phyloP scores from a whole-genome alignment of 2,113 vertebrate species.

The Anoura caudifer region DNA sequence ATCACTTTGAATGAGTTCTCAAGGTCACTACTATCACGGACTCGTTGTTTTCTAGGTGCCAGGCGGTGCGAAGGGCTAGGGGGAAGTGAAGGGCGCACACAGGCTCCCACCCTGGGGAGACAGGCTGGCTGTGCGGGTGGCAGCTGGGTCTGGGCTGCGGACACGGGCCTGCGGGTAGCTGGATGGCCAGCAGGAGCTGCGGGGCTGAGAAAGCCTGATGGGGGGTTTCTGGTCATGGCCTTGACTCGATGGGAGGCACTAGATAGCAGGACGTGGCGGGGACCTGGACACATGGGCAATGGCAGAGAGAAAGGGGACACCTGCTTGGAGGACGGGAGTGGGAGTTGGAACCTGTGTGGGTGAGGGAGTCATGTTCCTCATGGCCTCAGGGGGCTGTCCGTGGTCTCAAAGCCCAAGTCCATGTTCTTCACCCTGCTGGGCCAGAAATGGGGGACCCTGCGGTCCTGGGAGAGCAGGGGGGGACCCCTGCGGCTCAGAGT shows the following conservation, averaged over 20 bases:
- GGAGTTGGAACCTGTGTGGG: background rate
- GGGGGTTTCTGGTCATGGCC: background rate
- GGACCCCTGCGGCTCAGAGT: background rate
- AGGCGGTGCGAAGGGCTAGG: background rate
- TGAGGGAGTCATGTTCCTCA: background rate
- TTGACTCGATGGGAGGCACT: too few relatives aligned
- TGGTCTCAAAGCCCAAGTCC: background rate
- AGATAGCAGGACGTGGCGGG: background rate
- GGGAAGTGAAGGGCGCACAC: background rate
- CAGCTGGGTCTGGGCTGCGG: background rate
- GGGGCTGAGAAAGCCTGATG: background rate
- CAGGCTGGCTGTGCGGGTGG: accelerated
- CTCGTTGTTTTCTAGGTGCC: slow-evolving; percentile 55
- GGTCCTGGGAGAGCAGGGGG: background rate
- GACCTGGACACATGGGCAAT: background rate
- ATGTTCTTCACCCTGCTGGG: background rate
- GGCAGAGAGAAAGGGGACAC: background rate
- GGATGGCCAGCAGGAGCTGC: accelerated
- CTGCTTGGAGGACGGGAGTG: background rate
- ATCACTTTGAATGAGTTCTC: slow-evolving; percentile 39
- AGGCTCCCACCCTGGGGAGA: background rate
- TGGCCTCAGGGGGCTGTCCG: accelerated
- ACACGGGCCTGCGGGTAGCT: accelerated
- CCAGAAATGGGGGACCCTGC: background rate
- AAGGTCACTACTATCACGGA: slow-evolving; percentile 41